Percentiles rank a stretch among this genome's conserved stretches.
Conservation (phyloP, 23 tunicate genomes). For the Diplosoma virens region DNA sequence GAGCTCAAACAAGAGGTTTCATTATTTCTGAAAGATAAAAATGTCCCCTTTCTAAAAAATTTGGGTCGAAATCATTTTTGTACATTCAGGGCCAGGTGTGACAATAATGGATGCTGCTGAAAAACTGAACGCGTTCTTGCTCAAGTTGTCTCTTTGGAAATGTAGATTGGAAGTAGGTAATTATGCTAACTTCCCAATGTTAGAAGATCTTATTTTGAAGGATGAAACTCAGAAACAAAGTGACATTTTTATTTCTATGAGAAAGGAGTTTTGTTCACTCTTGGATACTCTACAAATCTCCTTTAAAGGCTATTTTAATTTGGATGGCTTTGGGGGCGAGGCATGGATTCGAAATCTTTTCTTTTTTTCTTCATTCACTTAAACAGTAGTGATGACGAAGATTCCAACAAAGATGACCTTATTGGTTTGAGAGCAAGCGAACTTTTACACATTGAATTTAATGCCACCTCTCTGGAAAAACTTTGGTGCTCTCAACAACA, state of each 20-base stretch:
- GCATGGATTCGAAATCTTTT: constrained; percentile 39
- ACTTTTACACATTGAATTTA: too few species aligned
- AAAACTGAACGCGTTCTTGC: constrained; percentile 36
- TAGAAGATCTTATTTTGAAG: constrained; percentile 29
- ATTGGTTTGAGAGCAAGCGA: too few species aligned
- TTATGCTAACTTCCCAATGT: constrained; percentile 46
- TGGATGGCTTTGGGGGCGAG: constrained; percentile 17
- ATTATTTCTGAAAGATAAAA: too few species aligned
- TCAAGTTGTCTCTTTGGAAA: constrained; percentile 33
- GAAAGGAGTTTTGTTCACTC: constrained; percentile 21
- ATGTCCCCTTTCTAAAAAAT: constrained; percentile 29
- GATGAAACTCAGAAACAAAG: constrained; percentile 7
- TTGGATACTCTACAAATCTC: constrained; percentile 35
- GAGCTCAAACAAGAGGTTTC: constrained; percentile 19
- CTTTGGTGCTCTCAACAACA: too few species aligned
- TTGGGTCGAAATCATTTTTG: constrained; percentile 13
- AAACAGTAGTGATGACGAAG: constrained; percentile 23
- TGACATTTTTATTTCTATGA: constrained; percentile 23
- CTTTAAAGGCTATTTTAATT: constrained; percentile 16
- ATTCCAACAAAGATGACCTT: constrained; percentile 33
- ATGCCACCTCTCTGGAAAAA: too few species aligned
- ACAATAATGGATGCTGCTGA: constrained; percentile 47
- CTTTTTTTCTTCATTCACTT: constrained; percentile 29
- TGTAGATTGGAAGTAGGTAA: constrained; percentile 24
- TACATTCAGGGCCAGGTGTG: constrained; percentile 42